Evolutionary conservation across 1,140 invertebrate species (phyloP).

Genomic region (Diplogasteroides magnus): DNA sequence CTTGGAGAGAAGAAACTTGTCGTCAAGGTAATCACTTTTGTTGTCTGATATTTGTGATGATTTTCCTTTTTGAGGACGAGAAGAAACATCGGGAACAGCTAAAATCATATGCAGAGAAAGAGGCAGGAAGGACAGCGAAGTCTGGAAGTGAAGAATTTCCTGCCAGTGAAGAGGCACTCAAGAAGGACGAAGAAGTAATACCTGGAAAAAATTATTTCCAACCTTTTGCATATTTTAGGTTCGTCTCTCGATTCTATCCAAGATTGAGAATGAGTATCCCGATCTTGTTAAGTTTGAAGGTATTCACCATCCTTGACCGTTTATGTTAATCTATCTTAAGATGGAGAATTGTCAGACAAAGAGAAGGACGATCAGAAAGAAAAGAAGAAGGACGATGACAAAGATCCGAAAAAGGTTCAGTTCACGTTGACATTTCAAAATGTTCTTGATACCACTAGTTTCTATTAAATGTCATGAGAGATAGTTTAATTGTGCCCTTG

Average conservation of each 20-base stretch:
- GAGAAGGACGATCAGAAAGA: slow-evolving; percentile 2
- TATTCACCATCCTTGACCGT: background rate
- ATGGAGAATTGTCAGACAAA: slow-evolving; percentile 17
- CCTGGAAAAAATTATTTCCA: background rate
- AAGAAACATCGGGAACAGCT: slow-evolving; percentile 29
- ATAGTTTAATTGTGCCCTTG: too few species aligned
- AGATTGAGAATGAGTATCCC: slow-evolving; percentile 26
- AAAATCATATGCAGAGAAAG: background rate
- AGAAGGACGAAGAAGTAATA: slow-evolving; percentile 32
- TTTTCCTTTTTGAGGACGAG: slow-evolving; percentile 38
- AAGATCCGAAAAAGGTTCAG: slow-evolving; percentile 1
- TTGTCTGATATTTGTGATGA: background rate
- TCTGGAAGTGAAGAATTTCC: slow-evolving; percentile 27
- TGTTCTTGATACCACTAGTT: too few species aligned
- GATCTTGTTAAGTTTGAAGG: slow-evolving; percentile 25
- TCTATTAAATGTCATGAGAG: too few species aligned
- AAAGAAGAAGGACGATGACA: background rate
- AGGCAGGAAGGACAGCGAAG: slow-evolving; percentile 22
- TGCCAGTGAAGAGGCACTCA: slow-evolving; percentile 31
- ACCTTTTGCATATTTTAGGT: slow-evolving; percentile 3
- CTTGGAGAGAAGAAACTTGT: slow-evolving; percentile 81
- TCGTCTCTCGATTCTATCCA: slow-evolving; percentile 20
- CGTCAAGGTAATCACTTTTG: slow-evolving; percentile 41
- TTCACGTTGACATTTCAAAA: slow-evolving; percentile 1
- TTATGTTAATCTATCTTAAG: too few species aligned